Conservation (phyloP, 1,140 invertebrate genomes). For the Maconellicoccus hirsutus region DNA sequence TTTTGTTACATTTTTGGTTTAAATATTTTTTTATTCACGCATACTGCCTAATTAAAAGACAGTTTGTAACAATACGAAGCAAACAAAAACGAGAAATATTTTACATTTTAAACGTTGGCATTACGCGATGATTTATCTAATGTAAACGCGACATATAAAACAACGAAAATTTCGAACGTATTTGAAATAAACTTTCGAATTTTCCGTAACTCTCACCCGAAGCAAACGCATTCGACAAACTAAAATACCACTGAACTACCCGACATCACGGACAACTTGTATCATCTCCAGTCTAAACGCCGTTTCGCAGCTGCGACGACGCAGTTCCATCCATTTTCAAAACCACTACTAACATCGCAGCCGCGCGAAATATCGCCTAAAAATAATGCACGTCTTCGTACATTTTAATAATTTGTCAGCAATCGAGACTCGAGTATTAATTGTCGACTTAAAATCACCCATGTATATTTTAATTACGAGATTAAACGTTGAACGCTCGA, state of each 20-base stretch:
- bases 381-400: too few relatives aligned
- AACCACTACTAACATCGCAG: not conserved
- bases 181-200: not conserved
- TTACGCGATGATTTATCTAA: not conserved
- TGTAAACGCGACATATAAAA: not conserved
- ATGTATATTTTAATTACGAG: too few relatives aligned
- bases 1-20: too few relatives aligned
- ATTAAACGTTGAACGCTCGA: too few relatives aligned
- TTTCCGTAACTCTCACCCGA: not conserved
- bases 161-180: not conserved
- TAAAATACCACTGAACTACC: not conserved
- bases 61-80: too few relatives aligned
- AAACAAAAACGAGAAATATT: not conserved
- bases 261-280: conserved; percentile 2
- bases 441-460: too few relatives aligned
- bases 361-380: too few relatives aligned
- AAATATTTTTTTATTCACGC: too few relatives aligned
- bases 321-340: not conserved
- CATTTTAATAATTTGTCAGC: too few relatives aligned
- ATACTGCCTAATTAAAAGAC: too few relatives aligned
- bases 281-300: not conserved
- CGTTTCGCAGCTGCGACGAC: not conserved
- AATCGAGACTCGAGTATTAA: too few relatives aligned
- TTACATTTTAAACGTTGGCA: not conserved
- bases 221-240: not conserved